These are phyloP conservation scores for Echinops telfairi DNA, from an alignment of 2,113 vertebrate genomes.

Conservation along the genomic window DNA sequence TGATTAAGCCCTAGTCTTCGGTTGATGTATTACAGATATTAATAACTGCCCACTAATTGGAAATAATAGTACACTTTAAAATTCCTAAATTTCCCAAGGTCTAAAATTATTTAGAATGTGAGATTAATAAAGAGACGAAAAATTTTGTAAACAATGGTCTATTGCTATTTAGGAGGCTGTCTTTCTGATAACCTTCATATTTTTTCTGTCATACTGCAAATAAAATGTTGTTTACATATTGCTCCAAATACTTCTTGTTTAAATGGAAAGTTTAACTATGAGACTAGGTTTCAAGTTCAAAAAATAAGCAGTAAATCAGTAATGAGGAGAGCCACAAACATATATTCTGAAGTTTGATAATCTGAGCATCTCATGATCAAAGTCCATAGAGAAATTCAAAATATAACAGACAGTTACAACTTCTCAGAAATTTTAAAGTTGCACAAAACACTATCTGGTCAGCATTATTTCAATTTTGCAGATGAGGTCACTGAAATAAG, in stretches of 20 bases:
- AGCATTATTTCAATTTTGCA: not conserved
- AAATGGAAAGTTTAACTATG: too few species aligned
- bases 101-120: not conserved
- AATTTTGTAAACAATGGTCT: too few species aligned
- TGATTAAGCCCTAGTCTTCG: not conserved
- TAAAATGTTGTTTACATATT: too few species aligned
- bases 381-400: not conserved
- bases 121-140: too few species aligned
- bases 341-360: not conserved
- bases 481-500: slow-evolving; percentile 36
- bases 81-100: not conserved
- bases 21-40: not conserved
- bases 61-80: not conserved
- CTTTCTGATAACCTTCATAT: too few species aligned
- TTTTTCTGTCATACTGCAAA: too few species aligned
- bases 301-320: not conserved
- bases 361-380: not conserved
- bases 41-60: not conserved
- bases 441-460: not conserved
- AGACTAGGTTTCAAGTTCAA: not conserved
- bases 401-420: not conserved
- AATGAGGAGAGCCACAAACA: not conserved
- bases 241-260: too few species aligned
- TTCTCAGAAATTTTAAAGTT: not conserved
- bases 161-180: too few species aligned